Conservation (phyloP, 1,140 invertebrate genomes). For the Drosophila sulfurigaster region DNA sequence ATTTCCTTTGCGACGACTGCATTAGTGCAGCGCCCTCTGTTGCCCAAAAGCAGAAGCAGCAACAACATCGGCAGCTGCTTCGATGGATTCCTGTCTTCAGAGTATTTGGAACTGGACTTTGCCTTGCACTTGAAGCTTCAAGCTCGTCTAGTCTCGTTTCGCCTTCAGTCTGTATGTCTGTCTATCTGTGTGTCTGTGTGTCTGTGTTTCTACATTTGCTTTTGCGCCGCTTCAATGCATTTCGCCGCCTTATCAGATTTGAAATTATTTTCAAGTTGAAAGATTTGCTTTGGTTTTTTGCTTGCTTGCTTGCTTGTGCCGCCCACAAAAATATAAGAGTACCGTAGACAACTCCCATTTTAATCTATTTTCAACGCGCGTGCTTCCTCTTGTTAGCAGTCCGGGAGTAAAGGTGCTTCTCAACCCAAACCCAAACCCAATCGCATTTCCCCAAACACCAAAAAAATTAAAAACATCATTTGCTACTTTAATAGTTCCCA, state of each 20-base stretch:
- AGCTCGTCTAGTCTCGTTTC: too few species aligned
- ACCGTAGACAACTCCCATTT: slow-evolving; percentile 49
- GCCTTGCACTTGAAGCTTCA: slow-evolving; percentile 38
- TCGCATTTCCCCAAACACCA: slow-evolving; percentile 11
- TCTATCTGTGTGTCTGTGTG: slow-evolving; percentile 31
- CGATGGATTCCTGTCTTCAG: slow-evolving; percentile 46
- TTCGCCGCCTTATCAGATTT: slow-evolving; percentile 76
- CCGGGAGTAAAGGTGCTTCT: slow-evolving; percentile 7
- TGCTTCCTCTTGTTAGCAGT: slow-evolving; percentile 45
- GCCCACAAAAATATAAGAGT: neutral
- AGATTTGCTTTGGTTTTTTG: slow-evolving; percentile 55
- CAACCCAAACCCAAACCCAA: slow-evolving; percentile 5
- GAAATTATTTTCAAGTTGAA: slow-evolving; percentile 64
- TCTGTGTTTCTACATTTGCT: slow-evolving; percentile 72
- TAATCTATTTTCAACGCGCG: slow-evolving; percentile 75
- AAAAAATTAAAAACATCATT: slow-evolving; percentile 65
- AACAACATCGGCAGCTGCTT: slow-evolving; percentile 31
- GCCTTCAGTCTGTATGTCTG: too few species aligned
- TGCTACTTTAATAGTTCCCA: slow-evolving; percentile 77
- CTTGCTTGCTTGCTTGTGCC: neutral
- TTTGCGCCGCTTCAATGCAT: slow-evolving; percentile 68
- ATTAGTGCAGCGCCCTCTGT: slow-evolving; percentile 57
- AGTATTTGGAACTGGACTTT: slow-evolving; percentile 30
- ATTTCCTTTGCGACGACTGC: slow-evolving; percentile 72
- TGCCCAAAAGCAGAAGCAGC: slow-evolving; percentile 33